Evolutionary conservation across 2,888 invertebrate genomes (phyloP).

Genomic region (Melieria omissa): DNA sequence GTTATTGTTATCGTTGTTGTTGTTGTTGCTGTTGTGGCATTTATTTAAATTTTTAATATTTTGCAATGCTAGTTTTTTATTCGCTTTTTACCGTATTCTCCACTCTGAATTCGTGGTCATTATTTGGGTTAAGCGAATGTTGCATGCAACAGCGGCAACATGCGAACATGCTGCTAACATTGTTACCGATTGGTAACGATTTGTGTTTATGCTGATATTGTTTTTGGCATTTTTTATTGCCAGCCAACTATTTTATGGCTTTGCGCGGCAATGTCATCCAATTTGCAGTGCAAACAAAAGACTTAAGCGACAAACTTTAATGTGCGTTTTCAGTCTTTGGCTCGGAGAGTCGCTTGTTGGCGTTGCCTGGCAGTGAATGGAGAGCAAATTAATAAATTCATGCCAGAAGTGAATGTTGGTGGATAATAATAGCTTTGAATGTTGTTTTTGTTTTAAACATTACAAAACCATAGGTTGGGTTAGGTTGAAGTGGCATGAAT

Average conservation of each 20-base stretch:
- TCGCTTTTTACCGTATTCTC: constrained; percentile 1
- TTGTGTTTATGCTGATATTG: constrained; percentile 16
- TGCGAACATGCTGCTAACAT: constrained; percentile 10
- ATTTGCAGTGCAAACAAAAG: constrained; percentile 22
- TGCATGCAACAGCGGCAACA: constrained; percentile 9
- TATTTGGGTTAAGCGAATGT: constrained; percentile 6
- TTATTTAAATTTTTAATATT: constrained; percentile 18
- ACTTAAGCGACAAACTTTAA: constrained; percentile 35
- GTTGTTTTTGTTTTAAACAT: too few species aligned
- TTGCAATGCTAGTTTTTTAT: not conserved
- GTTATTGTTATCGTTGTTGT: not conserved
- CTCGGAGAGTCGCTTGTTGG: too few species aligned
- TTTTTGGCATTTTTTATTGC: constrained; percentile 15
- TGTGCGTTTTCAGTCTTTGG: too few species aligned
- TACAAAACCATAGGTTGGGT: too few species aligned
- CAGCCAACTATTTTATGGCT: constrained; percentile 21
- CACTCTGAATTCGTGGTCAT: not conserved
- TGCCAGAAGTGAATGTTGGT: too few species aligned
- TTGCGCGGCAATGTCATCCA: constrained; percentile 8
- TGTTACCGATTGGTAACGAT: constrained; percentile 15
- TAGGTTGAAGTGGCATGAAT: too few species aligned
- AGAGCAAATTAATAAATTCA: too few species aligned
- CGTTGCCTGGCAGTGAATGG: too few species aligned
- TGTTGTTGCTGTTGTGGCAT: not conserved
- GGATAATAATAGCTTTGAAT: too few species aligned